Percentiles rank a stretch among this genome's conserved stretches.
phyloP scores from a whole-genome alignment of 2,797 vertebrate species.

The Serranus cabrilla region DNA sequence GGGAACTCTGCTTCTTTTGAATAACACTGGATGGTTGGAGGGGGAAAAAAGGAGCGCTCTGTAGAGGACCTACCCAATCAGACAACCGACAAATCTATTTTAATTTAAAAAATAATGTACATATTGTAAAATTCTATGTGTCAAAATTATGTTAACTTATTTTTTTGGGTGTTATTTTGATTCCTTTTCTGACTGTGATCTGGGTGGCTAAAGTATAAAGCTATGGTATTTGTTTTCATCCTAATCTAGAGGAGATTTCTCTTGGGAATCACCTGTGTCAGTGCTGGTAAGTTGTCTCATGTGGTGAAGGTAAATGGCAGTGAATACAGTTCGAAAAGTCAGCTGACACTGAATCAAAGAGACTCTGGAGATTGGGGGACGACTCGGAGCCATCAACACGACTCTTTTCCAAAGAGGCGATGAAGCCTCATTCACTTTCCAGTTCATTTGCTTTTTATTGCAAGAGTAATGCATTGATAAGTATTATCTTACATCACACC shows the following conservation, averaged over 20 bases:
- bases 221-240: constrained; percentile 78
- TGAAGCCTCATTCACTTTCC: constrained; percentile 68
- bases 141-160: constrained; percentile 90
- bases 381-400: constrained; percentile 65
- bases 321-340: constrained; percentile 41
- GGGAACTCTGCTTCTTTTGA: constrained; percentile 62
- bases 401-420: constrained; percentile 66
- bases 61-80: constrained; percentile 82
- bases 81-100: constrained; percentile 88
- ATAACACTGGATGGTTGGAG: constrained; percentile 72
- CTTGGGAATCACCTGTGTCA: constrained; percentile 60
- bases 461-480: constrained; percentile 58
- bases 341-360: constrained; percentile 54
- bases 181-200: constrained; percentile 81
- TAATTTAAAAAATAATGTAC: constrained; percentile 88
- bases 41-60: constrained; percentile 57
- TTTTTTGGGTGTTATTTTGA: constrained; percentile 79
- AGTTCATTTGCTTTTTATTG: constrained; percentile 72
- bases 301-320: constrained; percentile 54
- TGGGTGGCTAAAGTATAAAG: constrained; percentile 77
- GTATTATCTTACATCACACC: constrained; percentile 51
- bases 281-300: constrained; percentile 64
- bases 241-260: constrained; percentile 66
- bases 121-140: constrained; percentile 90
- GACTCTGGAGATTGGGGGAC: constrained; percentile 62